Percentiles rank a stretch among this genome's conserved stretches.
Evolutionary conservation across 2,113 vertebrate species (phyloP).

Genomic region (Phrynosoma platyrhinos): DNA sequence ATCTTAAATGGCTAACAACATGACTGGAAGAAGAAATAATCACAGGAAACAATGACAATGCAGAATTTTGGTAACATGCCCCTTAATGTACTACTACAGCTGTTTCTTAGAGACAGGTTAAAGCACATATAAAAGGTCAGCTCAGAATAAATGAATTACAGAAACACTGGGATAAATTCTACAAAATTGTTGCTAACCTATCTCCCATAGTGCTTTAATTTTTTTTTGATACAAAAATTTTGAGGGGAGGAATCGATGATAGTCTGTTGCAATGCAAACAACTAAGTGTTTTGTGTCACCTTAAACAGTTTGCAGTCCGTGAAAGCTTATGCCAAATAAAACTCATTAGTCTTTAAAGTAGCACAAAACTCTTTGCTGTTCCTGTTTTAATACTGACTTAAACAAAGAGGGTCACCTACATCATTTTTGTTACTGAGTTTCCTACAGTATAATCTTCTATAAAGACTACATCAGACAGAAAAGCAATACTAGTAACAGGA

Average conservation of each 20-base stretch:
- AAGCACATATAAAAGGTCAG: neutral
- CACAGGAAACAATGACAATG: neutral
- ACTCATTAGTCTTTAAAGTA: too few species aligned
- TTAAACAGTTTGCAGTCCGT: too few species aligned
- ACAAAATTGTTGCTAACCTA: neutral
- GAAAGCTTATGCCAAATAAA: too few species aligned
- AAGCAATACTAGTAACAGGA: neutral
- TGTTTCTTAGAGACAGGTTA: neutral
- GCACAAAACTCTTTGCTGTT: too few species aligned
- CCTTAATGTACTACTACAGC: neutral
- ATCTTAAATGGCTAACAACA: neutral
- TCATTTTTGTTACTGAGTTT: neutral
- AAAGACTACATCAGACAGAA: neutral
- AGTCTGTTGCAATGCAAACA: too few species aligned
- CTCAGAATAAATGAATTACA: neutral
- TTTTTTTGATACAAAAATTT: neutral
- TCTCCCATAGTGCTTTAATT: neutral
- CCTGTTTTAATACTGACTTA: too few species aligned
- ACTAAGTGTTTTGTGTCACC: too few species aligned
- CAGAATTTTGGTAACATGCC: neutral
- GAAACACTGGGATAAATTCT: conserved; percentile 4
- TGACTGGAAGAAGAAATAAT: neutral
- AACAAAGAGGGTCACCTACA: neutral
- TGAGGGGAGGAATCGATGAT: too few species aligned
- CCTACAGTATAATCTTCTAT: neutral